Evolutionary conservation across 2,888 invertebrate genomes (phyloP).

Genomic region (Alentia gelatinosa): DNA sequence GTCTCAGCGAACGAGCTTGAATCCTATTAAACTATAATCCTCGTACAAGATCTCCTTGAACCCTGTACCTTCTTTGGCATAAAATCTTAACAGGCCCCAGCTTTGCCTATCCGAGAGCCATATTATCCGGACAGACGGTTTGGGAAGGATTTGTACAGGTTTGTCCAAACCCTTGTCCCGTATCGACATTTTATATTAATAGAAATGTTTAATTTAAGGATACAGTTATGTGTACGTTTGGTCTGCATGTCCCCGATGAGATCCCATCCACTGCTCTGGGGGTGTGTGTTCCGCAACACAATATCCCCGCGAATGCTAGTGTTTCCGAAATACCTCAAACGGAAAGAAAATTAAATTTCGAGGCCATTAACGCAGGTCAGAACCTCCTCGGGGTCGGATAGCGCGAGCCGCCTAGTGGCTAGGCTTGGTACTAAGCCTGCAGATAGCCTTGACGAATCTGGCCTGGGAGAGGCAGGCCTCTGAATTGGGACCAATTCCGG

Average conservation of each 20-base stretch:
- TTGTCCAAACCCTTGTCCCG: too few species aligned
- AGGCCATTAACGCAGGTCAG: not conserved
- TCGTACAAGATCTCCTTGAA: too few species aligned
- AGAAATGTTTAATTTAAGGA: too few species aligned
- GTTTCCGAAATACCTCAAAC: not conserved
- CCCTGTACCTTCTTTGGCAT: too few species aligned
- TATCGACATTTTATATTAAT: too few species aligned
- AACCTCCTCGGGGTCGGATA: not conserved
- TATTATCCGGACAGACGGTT: too few species aligned
- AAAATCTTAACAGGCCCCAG: not conserved
- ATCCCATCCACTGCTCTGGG: too few species aligned
- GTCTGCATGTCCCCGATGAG: too few species aligned
- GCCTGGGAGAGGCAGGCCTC: not conserved
- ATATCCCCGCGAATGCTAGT: not conserved
- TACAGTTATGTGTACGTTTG: too few species aligned
- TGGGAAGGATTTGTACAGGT: too few species aligned
- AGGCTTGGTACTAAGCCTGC: not conserved
- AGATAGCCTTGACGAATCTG: not conserved
- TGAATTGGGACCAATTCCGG: conserved; percentile 37
- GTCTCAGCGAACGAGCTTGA: too few species aligned
- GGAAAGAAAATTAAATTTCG: not conserved
- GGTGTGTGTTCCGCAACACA: not conserved
- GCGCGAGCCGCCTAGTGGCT: not conserved
- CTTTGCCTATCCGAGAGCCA: not conserved
- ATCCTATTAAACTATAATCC: too few species aligned